These are phyloP conservation scores for Bradypodion ventrale DNA, from an alignment of 2,797 vertebrate genomes.

Conservation along the genomic window DNA sequence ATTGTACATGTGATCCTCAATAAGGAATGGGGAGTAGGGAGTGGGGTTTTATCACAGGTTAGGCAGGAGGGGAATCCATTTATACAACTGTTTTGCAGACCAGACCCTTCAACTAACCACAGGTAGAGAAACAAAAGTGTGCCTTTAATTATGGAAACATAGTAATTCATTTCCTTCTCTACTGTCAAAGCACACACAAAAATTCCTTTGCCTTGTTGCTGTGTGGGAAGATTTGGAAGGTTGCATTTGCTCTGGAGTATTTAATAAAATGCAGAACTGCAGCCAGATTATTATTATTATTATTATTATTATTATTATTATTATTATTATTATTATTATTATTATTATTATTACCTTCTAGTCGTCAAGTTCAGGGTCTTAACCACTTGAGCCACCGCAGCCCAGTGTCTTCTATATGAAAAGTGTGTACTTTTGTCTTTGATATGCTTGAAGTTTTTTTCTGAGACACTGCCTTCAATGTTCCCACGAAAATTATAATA, in stretches of 20 bases:
- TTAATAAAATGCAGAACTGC: constrained; percentile 62
- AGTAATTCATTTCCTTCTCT: constrained; percentile 50
- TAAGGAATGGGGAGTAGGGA: not conserved
- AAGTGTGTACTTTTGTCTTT: too few species aligned
- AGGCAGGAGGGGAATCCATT: too few species aligned
- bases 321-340: too few species aligned
- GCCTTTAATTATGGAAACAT: constrained; percentile 13
- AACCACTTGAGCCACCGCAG: too few species aligned
- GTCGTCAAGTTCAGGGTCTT: too few species aligned
- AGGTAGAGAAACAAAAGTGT: not conserved
- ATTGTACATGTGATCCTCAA: not conserved
- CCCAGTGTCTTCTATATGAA: too few species aligned
- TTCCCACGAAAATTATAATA: constrained; percentile 53
- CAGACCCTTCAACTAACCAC: not conserved
- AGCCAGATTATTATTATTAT: too few species aligned
- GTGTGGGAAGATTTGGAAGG: constrained; percentile 49
- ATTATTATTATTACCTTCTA: too few species aligned
- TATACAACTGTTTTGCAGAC: not conserved
- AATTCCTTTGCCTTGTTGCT: not conserved
- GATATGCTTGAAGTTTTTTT: constrained; percentile 56
- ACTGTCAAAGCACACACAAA: constrained; percentile 39
- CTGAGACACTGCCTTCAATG: constrained; percentile 58
- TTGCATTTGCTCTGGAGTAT: constrained; percentile 60
- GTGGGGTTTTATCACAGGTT: not conserved
- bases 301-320: too few species aligned